phyloP scores from a whole-genome alignment of 2,888 invertebrate species.

The Electrophaes corylata region DNA sequence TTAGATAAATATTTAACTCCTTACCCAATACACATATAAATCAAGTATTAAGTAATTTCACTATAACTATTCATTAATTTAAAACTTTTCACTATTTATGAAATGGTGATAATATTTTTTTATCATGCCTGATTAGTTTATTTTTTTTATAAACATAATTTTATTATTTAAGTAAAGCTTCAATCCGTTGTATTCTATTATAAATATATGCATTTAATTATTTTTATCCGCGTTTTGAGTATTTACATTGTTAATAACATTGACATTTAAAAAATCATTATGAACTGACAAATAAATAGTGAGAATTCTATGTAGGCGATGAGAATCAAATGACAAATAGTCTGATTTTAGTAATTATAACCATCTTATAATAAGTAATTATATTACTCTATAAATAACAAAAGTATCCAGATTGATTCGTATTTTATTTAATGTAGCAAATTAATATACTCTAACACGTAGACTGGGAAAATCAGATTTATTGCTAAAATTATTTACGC shows the following conservation, averaged over 20 bases:
- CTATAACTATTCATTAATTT: not conserved
- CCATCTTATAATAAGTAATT: slow-evolving; percentile 7
- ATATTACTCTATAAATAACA: not conserved
- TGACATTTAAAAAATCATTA: slow-evolving; percentile 9
- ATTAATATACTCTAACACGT: slow-evolving; percentile 44
- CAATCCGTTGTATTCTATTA: no score
- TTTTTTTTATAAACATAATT: no score
- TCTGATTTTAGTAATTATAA: slow-evolving; percentile 30
- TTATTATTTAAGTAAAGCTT: no score
- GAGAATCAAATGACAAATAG: slow-evolving; percentile 33
- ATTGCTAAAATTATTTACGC: slow-evolving; percentile 67
- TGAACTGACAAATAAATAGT: slow-evolving; percentile 29
- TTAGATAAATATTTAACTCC: slow-evolving; percentile 11
- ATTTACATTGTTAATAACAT: slow-evolving; percentile 24
- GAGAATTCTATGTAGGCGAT: slow-evolving; percentile 4
- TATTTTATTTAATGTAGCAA: not conserved
- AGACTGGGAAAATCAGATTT: slow-evolving; percentile 60
- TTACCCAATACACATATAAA: not conserved
- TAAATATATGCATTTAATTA: no score
- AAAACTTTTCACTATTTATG: not conserved
- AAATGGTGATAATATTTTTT: not conserved
- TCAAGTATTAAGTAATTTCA: not conserved
- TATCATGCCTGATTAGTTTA: no score
- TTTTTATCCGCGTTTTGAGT: not conserved
- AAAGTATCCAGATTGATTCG: not conserved